Conservation (phyloP, 2,113 vertebrate species). For the Alligator sinensis region DNA sequence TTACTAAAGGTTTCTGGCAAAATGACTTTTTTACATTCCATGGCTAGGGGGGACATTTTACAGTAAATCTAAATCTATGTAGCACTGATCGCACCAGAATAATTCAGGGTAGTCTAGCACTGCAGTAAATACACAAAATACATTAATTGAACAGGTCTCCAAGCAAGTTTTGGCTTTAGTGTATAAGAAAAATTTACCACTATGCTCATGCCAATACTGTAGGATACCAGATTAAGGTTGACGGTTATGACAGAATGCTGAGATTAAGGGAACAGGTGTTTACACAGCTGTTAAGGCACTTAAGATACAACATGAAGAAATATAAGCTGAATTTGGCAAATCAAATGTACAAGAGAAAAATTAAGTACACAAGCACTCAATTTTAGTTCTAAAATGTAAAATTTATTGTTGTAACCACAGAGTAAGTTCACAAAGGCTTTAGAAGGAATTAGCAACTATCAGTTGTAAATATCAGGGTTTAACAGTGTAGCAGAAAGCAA, state of each 20-base stretch:
- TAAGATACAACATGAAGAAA: rapidly evolving
- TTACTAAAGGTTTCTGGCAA: not conserved
- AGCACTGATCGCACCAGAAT: not conserved
- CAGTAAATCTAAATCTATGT: not conserved
- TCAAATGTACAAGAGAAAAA: not conserved
- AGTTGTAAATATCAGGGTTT: constrained; percentile 24
- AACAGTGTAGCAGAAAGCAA: not conserved
- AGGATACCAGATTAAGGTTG: no score
- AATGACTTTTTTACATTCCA: not conserved
- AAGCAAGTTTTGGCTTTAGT: not conserved
- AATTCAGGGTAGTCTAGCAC: no score
- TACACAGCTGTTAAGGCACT: not conserved
- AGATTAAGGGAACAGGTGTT: not conserved
- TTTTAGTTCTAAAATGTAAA: not conserved
- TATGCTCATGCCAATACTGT: rapidly evolving
- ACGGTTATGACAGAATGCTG: not conserved
- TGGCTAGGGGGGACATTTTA: not conserved
- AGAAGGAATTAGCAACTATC: constrained; percentile 34
- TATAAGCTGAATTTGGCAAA: not conserved
- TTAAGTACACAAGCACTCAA: not conserved
- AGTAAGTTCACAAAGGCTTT: not conserved
- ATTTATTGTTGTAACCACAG: not conserved
- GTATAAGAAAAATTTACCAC: not conserved
- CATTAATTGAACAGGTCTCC: not conserved
- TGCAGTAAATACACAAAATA: not conserved